Base-by-base conservation (phyloP, 2,113 vertebrate species). In the Falco punctatus region DNA sequence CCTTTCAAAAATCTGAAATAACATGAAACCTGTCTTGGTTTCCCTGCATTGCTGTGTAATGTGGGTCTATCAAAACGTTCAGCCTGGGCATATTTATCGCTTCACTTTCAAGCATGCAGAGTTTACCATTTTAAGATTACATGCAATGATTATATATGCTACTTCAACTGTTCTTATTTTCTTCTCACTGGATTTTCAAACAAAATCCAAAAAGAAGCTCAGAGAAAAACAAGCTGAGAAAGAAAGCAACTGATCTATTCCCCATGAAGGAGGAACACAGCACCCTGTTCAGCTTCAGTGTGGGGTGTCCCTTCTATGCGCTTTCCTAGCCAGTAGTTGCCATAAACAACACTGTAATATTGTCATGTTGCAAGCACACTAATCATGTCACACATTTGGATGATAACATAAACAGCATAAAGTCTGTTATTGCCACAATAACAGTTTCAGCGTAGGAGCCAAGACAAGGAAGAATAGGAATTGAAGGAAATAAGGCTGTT, bases 401-500 rank as follows among this genome's bases (percentile, higher is more conserved):
- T 75, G 73, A 48, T 16, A 33, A 48, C 12, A 8, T 35, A 86
- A 88, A 55, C 80, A 94, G 44, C 88, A 35, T 19, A n/a, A 88
- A 75, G 88, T 32, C 72, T 90, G 21, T 71, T 93, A 69, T 12
- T 59, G 82, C 75, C 86, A 67, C 59, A 92, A 65, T 81, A 94
- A 88, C 64, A 52, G 30, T 64, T 74, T 49, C 75, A 57, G 77
- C 19, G 2, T 11, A 48, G 73, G 44, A 94, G 83, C 85, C 79
- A 62, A 81, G 64, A 55, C 46, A 55, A 83, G 42, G 55, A 90
- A 72, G 67, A 88, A 74, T 4, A 88, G n/a, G 69, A 59, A 35
- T 22, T 17, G 51, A 83, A 88, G 82, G 81, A 94, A 96, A 88
- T 55, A 44, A 59, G 71, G 62, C 55, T 85, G 35, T 86, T 85